Conservation (phyloP, 2,888 invertebrate genomes). For the Scaptodrosophila latifasciaeformis region DNA sequence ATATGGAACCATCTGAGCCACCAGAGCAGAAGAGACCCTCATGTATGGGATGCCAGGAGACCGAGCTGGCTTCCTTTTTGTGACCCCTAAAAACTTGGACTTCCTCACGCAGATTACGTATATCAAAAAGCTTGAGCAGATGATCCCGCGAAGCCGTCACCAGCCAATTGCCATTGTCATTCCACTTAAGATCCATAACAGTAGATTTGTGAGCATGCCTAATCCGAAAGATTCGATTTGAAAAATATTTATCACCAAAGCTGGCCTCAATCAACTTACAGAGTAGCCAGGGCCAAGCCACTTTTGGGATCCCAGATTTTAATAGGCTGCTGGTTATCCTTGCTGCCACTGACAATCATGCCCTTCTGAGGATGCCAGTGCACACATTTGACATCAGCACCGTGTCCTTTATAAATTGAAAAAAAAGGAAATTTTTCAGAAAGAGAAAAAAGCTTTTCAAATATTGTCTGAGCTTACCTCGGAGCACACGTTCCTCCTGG, state of each 20-base stretch:
- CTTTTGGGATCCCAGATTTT: conserved; percentile 99
- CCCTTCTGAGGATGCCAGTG: conserved; percentile 99
- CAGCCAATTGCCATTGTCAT: conserved; percentile 99
- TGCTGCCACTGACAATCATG: conserved; percentile 97
- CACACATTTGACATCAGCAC: conserved; percentile 98
- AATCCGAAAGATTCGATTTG: too few relatives aligned
- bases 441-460: neutral
- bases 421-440: neutral
- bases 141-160: conserved; percentile 99
- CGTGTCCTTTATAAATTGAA: conserved; percentile 82
- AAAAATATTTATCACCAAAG: neutral
- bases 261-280: conserved; percentile 78
- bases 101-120: conserved; percentile 95
- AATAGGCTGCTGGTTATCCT: conserved; percentile 99
- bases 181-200: conserved; percentile 99
- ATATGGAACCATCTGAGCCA: conserved; percentile 97
- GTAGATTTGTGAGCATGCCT: conserved; percentile 99
- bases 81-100: conserved; percentile 98
- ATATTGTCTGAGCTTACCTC: conserved; percentile 78
- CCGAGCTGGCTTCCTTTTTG: conserved; percentile 98
- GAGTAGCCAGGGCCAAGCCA: conserved; percentile 94
- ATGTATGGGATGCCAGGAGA: conserved; percentile 99
- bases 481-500: conserved; percentile 94
- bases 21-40: conserved; percentile 98
- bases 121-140: conserved; percentile 96